Base-by-base conservation (phyloP, 2,797 vertebrate genomes). In the Spinus olivaceus region DNA sequence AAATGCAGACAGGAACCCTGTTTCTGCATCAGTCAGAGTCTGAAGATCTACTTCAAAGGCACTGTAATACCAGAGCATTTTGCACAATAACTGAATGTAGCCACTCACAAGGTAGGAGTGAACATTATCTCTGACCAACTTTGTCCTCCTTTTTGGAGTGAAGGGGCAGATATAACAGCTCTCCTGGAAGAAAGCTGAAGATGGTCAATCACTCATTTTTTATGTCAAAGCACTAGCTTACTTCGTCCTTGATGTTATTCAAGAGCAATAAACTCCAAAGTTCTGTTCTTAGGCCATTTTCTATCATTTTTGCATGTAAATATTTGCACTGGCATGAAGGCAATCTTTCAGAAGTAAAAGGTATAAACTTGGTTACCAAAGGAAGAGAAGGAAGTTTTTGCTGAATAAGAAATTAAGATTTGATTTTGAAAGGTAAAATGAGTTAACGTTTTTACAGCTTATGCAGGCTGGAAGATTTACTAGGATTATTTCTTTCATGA, bases 301-400 rank as follows among this genome's bases (percentile, higher is more conserved):
- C 23, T 37, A 14, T 21, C 6, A 28, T 7, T 70, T 84, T 6
- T 33, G 3, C 3, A 3, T 14, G 19, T 33, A 90, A 76, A 32
- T 33, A n/a, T n/a, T 37, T 2, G 0, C 54, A 63, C 9, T 30
- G 8, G 2, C 14, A 53, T 2, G 2, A 19, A 69, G 30, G 6
- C 5, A 61, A 7, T 13, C 2, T 25, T 65, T 81, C 46, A 77
- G 39, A 7, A 53, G 25, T 22, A 54, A 79, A 54, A 44, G 2
- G 1, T 39, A n/a, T 10, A 39, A 5, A 6, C 8, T 47, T 54
- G 12, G 6, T 41, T 56, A 80, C 27, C 12, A 61, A 59, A 66
- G 32, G 23, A 92, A 35, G 6, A 64, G 14, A 12, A 59, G 3
- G 5, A 63, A 25, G 4, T 54, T 78, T 86, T 73, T 49, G n/a